Evolutionary conservation across 2,113 vertebrate species (phyloP).

Genomic region (Erythrocercus mccallii): DNA sequence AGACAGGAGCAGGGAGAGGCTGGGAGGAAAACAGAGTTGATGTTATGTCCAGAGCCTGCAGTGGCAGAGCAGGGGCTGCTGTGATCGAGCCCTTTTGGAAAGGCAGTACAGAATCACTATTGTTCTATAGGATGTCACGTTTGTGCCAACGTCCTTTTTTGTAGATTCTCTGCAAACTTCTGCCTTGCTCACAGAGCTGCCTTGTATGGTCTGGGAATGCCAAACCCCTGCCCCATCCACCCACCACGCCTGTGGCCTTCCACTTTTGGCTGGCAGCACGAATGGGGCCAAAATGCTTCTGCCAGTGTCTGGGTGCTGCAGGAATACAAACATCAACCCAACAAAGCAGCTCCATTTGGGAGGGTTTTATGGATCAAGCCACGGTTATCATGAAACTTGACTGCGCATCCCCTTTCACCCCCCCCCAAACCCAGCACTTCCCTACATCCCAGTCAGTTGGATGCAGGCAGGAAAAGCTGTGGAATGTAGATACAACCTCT

Average conservation of each 20-base stretch:
- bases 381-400: background rate
- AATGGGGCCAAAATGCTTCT: background rate
- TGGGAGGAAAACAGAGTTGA: background rate
- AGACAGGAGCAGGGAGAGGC: background rate
- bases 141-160: slow-evolving; percentile 35
- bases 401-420: background rate
- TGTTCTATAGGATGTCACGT: background rate
- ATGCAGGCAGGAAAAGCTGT: background rate
- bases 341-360: background rate
- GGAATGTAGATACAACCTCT: background rate
- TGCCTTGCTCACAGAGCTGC: background rate
- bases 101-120: background rate
- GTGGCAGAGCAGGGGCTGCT: background rate
- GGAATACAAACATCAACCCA: background rate
- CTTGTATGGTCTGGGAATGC: background rate
- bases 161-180: background rate
- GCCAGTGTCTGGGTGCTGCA: background rate
- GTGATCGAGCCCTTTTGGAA: background rate
- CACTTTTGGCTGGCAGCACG: background rate
- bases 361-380: background rate
- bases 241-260: background rate
- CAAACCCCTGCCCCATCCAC: background rate
- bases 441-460: background rate
- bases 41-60: background rate
- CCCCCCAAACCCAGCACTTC: fast-evolving